Conservation (phyloP, 2,888 invertebrate genomes). For the Leptogaster cylindrica region DNA sequence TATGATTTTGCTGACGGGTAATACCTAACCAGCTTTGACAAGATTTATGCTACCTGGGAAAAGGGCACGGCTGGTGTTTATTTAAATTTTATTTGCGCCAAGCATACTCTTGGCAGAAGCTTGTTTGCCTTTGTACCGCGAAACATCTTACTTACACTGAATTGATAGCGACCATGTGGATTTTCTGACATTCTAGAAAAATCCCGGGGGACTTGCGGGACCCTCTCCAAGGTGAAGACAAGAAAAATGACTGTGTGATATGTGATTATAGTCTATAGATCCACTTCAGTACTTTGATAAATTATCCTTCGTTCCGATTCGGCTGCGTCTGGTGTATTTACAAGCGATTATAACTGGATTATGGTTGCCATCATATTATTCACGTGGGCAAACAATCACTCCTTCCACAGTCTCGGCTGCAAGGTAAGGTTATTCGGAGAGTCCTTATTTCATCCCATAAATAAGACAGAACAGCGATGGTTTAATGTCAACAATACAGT, state of each 20-base stretch:
- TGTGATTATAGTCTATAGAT: constrained; percentile 34
- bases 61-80: constrained; percentile 31
- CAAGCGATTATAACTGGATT: too few species aligned
- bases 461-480: too few species aligned
- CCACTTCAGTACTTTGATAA: constrained; percentile 29
- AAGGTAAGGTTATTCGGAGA: too few species aligned
- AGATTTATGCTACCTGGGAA: constrained; percentile 33
- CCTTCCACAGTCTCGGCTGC: too few species aligned
- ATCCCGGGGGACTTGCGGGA: not conserved
- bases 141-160: constrained; percentile 24
- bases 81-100: constrained; percentile 32
- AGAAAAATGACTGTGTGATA: constrained; percentile 36
- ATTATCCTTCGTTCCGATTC: constrained; percentile 29
- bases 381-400: too few species aligned
- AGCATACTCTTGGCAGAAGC: not conserved
- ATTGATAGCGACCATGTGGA: constrained; percentile 32
- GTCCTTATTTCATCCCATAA: too few species aligned
- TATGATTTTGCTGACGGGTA: constrained; percentile 30
- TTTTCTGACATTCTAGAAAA: constrained; percentile 24
- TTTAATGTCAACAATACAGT: too few species aligned
- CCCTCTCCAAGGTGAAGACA: constrained; percentile 12
- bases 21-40: constrained; percentile 33
- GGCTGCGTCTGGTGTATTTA: too few species aligned
- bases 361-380: too few species aligned
- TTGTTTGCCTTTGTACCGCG: too few species aligned